Percentiles rank a stretch among this genome's conserved stretches.
phyloP scores from a whole-genome alignment of 2,113 vertebrate species.

The Gallinago media region DNA sequence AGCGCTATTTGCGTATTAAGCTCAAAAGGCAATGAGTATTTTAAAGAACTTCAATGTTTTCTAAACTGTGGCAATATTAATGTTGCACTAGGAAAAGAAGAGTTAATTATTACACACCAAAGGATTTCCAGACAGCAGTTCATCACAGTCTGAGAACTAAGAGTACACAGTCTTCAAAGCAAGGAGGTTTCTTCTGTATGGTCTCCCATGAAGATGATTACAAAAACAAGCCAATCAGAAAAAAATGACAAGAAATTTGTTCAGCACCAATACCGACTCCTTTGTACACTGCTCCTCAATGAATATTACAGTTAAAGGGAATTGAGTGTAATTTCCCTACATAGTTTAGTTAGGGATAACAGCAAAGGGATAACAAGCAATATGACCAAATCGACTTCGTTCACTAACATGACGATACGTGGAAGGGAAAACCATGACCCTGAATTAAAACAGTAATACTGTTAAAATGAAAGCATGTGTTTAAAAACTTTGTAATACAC shows the following conservation, averaged over 20 bases:
- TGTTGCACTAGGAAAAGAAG: background rate
- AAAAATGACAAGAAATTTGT: background rate
- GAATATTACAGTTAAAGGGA: background rate
- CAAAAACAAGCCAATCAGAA: background rate
- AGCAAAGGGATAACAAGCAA: background rate
- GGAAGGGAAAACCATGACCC: background rate
- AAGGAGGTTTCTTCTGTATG: background rate
- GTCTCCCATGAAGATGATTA: background rate
- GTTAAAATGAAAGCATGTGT: background rate
- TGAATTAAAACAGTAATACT: background rate
- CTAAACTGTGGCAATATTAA: background rate
- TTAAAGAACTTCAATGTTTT: background rate
- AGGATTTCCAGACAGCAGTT: background rate
- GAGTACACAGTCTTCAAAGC: background rate
- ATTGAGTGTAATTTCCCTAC: background rate
- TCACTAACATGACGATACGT: background rate
- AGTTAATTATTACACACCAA: background rate
- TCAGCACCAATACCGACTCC: background rate
- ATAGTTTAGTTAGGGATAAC: background rate
- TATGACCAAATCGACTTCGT: conserved; percentile 10
- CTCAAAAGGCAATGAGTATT: background rate
- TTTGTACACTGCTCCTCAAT: background rate
- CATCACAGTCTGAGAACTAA: background rate
- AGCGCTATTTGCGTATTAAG: background rate
- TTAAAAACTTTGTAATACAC: background rate